phyloP scores from a whole-genome alignment of 2,113 vertebrate genomes.

The Trichechus manatus region DNA sequence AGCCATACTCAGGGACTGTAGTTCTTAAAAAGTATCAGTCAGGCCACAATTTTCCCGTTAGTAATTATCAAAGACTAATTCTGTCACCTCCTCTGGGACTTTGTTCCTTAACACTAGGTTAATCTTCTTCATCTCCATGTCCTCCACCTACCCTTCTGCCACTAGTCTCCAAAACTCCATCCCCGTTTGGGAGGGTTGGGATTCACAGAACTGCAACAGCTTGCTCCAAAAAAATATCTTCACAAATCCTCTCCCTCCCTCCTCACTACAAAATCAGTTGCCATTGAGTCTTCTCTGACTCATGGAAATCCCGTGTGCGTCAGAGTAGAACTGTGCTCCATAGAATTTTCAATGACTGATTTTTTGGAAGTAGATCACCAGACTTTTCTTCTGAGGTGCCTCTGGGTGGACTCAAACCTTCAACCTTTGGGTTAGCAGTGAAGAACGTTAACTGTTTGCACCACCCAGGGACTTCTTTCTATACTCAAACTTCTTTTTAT shows the following conservation, averaged over 20 bases:
- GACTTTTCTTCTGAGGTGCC: too few species aligned
- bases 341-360: too few species aligned
- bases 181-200: neutral
- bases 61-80: constrained; percentile 91
- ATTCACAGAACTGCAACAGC: neutral
- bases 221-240: neutral
- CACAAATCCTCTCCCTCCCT: neutral
- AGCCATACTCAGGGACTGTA: constrained; percentile 92
- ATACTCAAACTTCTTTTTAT: neutral
- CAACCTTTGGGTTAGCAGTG: too few species aligned
- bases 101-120: constrained; percentile 93
- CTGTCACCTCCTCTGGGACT: constrained; percentile 90
- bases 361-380: too few species aligned
- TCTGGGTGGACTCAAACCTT: too few species aligned
- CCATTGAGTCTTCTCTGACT: too few species aligned
- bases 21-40: constrained; percentile 89
- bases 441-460: too few species aligned
- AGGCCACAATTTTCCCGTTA: constrained; percentile 91
- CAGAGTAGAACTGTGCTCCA: too few species aligned
- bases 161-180: constrained; percentile 1
- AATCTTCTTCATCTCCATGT: constrained; percentile 97
- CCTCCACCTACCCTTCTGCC: constrained; percentile 68
- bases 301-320: too few species aligned
- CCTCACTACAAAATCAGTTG: too few species aligned
- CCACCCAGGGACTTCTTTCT: neutral